phyloP scores from a whole-genome alignment of 1,140 invertebrate genomes.

The Forficula auricularia region DNA sequence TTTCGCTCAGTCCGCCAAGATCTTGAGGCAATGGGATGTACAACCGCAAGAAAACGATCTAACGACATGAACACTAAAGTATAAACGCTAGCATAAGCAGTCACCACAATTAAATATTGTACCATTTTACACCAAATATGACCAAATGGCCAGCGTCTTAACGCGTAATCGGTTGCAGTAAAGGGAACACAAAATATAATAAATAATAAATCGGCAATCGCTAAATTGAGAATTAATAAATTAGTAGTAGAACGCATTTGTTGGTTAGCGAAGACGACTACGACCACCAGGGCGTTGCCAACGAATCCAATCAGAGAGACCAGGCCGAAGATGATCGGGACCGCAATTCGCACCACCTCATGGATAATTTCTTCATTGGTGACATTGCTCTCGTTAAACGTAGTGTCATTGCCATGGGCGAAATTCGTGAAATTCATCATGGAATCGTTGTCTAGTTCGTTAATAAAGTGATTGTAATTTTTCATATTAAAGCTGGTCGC shows the following conservation, averaged over 20 bases:
- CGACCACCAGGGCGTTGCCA: constrained; percentile 50
- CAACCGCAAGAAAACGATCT: constrained; percentile 86
- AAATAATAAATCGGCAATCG: constrained; percentile 80
- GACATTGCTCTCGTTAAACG: not conserved
- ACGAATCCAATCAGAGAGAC: constrained; percentile 74
- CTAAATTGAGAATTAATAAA: constrained; percentile 73
- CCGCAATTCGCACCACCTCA: constrained; percentile 43
- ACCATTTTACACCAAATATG: constrained; percentile 79
- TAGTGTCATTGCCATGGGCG: too few relatives aligned
- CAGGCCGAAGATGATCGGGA: constrained; percentile 73
- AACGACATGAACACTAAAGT: constrained; percentile 89
- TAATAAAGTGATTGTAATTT: too few relatives aligned
- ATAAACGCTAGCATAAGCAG: constrained; percentile 83
- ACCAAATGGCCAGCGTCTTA: constrained; percentile 80
- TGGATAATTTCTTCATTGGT: not conserved
- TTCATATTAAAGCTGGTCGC: too few relatives aligned
- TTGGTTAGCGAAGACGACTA: constrained; percentile 65
- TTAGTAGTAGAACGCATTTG: constrained; percentile 88
- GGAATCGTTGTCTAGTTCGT: too few relatives aligned
- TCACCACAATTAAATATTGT: constrained; percentile 68
- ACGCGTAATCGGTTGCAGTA: constrained; percentile 73
- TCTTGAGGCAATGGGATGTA: constrained; percentile 82
- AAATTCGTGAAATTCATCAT: too few relatives aligned
- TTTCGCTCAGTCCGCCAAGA: constrained; percentile 71
- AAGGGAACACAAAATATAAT: constrained; percentile 92